phyloP scores from a whole-genome alignment of 2,113 vertebrate species.

The Callipepla californica region DNA sequence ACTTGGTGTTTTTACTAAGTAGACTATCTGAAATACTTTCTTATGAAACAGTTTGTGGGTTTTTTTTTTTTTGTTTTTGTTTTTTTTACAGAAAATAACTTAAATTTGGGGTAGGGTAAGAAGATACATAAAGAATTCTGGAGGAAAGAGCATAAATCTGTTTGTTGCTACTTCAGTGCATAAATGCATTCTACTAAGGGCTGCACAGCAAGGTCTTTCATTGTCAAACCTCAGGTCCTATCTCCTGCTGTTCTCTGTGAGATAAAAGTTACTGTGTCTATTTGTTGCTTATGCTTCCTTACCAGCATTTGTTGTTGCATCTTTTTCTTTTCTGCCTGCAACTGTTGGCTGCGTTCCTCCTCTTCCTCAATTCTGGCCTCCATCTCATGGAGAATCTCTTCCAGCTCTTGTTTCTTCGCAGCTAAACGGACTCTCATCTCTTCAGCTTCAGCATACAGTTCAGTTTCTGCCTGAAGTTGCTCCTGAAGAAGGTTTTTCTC shows the following conservation, averaged over 20 bases:
- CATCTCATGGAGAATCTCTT: constrained; percentile 96
- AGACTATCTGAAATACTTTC: neutral
- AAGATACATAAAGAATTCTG: neutral
- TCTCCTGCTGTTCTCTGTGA: neutral
- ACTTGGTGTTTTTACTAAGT: neutral
- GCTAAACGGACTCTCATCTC: constrained; percentile 91
- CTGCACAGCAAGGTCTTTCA: neutral
- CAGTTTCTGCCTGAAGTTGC: constrained; percentile 91
- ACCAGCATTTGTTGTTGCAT: constrained; percentile 94
- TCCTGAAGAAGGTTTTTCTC: constrained; percentile 88
- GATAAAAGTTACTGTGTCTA: neutral
- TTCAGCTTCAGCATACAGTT: constrained; percentile 90
- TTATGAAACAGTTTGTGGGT: neutral
- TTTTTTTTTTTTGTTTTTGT: no score
- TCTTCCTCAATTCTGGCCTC: constrained; percentile 94
- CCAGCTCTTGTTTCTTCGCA: constrained; percentile 93
- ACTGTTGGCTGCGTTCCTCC: constrained; percentile 84
- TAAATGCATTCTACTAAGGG: neutral
- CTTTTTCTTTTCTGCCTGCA: constrained; percentile 91
- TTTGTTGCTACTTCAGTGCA: neutral
- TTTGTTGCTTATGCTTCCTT: neutral
- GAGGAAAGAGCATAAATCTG: neutral
- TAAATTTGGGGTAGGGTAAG: neutral
- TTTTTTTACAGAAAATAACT: neutral
- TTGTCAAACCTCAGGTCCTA: neutral